A percentile compares a stretch with the other conserved stretches of the same genome.
Conservation (phyloP, 2,113 vertebrate species). For the Sceloporus undulatus region DNA sequence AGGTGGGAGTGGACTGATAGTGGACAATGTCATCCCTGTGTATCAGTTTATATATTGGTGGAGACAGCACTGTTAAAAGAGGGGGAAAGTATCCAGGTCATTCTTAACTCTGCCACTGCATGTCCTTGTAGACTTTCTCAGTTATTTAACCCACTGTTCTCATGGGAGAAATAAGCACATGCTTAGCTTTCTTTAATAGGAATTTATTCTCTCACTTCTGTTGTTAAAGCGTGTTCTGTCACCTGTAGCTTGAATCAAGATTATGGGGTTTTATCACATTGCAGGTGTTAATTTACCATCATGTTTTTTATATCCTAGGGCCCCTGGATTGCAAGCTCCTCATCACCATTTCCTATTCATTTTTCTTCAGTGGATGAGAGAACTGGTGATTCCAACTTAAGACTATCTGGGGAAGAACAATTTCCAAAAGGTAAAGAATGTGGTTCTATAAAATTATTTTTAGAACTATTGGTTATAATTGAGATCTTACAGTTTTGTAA, state of each 20-base stretch:
- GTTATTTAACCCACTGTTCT: neutral
- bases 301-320: constrained; percentile 66
- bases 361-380: constrained; percentile 66
- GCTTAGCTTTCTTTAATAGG: neutral
- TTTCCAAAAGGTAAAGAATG: constrained; percentile 72
- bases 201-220: neutral
- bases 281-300: neutral
- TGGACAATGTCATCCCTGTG: no score
- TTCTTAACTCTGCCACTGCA: no score
- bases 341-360: constrained; percentile 59
- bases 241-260: neutral
- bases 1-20: no score
- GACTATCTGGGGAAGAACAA: constrained; percentile 60
- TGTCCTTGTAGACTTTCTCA: no score
- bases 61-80: no score
- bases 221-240: constrained; percentile 17
- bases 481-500: neutral
- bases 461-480: neutral
- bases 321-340: constrained; percentile 59
- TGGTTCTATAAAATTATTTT: neutral
- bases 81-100: no score
- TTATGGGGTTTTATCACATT: neutral
- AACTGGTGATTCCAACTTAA: constrained; percentile 49
- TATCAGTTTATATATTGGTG: no score
- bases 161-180: neutral